These are phyloP conservation scores for Drosophila paracracens DNA, from an alignment of 2,888 invertebrate genomes.

Conservation along the genomic window DNA sequence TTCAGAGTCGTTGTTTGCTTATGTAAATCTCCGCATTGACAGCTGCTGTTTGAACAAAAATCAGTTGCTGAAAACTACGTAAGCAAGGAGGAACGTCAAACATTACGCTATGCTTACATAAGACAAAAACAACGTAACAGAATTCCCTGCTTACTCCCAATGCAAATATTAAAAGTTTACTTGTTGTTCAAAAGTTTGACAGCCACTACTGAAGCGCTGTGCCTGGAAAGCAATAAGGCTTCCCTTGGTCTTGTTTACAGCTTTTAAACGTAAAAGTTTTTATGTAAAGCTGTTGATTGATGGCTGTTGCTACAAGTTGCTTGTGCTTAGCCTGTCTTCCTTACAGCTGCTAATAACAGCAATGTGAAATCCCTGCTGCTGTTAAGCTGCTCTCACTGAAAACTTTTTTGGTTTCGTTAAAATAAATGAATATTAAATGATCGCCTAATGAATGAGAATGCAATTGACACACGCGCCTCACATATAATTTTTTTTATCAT, in stretches of 20 bases:
- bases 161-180: background rate
- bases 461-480: constrained; percentile 36
- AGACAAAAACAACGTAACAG: background rate
- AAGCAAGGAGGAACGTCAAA: background rate
- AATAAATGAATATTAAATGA: constrained; percentile 19
- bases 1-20: constrained; percentile 9
- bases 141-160: background rate
- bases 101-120: background rate
- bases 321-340: background rate
- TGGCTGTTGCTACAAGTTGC: background rate
- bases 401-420: background rate
- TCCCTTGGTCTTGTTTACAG: background rate
- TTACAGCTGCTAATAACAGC: constrained; percentile 17
- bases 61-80: background rate
- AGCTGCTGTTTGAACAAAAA: background rate
- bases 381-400: constrained; percentile 3
- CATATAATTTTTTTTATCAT: background rate
- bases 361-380: background rate
- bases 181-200: background rate
- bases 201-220: background rate
- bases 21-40: constrained; percentile 5
- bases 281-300: background rate
- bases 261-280: background rate
- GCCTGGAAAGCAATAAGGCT: background rate
- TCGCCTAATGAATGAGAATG: constrained; percentile 12